A percentile compares a stretch with the other conserved stretches of the same genome.
These are phyloP conservation scores for Argynnis bischoffii DNA, from an alignment of 2,888 invertebrate genomes.

Conservation along the genomic window DNA sequence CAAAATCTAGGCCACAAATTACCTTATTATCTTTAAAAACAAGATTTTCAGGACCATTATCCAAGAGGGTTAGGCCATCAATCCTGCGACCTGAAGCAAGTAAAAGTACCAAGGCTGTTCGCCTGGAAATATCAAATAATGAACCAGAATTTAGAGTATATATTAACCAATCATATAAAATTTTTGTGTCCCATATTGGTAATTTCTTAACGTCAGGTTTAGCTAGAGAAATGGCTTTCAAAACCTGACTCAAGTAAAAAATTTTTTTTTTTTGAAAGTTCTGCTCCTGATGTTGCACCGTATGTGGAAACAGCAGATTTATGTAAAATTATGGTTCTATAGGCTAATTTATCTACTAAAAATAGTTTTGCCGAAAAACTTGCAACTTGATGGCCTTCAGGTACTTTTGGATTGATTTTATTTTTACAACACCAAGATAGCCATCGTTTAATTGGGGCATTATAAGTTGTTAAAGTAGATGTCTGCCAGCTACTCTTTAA, in stretches of 20 bases:
- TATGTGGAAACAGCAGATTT: slow-evolving; percentile 34
- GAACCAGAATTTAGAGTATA: too few relatives aligned
- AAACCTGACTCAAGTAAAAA: slow-evolving; percentile 29
- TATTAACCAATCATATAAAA: too few relatives aligned
- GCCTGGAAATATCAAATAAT: slow-evolving; percentile 28
- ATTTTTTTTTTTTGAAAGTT: slow-evolving; percentile 19
- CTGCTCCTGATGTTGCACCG: slow-evolving; percentile 6
- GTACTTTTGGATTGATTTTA: slow-evolving; percentile 3
- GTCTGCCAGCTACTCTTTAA: too few relatives aligned
- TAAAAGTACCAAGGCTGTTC: slow-evolving; percentile 25
- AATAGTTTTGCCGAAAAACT: slow-evolving; percentile 27
- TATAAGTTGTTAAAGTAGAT: too few relatives aligned
- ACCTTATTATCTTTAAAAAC: too few relatives aligned
- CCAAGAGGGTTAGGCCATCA: not conserved
- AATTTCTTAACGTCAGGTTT: too few relatives aligned
- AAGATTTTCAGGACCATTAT: too few relatives aligned
- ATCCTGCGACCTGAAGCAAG: slow-evolving; percentile 23
- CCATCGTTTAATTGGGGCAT: too few relatives aligned
- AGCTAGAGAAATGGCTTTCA: slow-evolving; percentile 30
- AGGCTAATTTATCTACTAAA: slow-evolving; percentile 27
- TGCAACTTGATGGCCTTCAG: slow-evolving; percentile 29
- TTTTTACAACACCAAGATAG: too few relatives aligned
- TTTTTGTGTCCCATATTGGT: too few relatives aligned
- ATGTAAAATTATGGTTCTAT: slow-evolving; percentile 30
- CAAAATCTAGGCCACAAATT: too few relatives aligned